Evolutionary conservation across 2,888 invertebrate genomes (phyloP), one percentile per base, ranked within the genome.

Genomic region (Steinernema carpocapsae): DNA sequence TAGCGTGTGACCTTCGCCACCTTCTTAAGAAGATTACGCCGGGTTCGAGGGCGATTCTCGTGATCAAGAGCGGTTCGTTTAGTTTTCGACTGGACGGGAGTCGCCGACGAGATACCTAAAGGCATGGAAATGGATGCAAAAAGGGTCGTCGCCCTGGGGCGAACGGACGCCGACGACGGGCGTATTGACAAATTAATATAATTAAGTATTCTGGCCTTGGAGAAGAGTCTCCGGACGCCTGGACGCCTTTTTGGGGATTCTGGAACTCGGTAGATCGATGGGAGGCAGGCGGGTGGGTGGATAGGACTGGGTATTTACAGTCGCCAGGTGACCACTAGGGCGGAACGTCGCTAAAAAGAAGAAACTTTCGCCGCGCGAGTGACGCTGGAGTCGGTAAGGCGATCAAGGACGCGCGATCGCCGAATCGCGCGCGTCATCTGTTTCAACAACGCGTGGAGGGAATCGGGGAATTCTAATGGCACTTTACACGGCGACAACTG

Each of bases 171-270:
- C 56, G 64, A 26, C 17, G 48, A 14, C 48, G 48, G 48, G 64
- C 64, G 17, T 64, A 64, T 64, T 64, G 64, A 64, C 64, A 64
- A 64, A 64, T 64, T 64, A 64, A 64, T 64, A 26, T 64, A 64
- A 64, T 64, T 64, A 64, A 64, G 64, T 64, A 64, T 64, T 64
- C 64, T 29, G 37, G 37, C 64, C 29, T 29, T 7, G 64, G 52
- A 17, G 48, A 48, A 48, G 48, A 48, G 48, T 14, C 43, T 43
- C 43, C 10, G 43, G 14, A 14, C 14, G 43, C n/a, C n/a, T 14
- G 48, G 14, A 14, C 48, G 48, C 48, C 37, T 37, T 37, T 37
- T 37, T 37, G 37, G 10, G 37, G 37, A 37, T 37, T 37, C 37
- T 37, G 37, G 37, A 37, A 37, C 37, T 37, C 37, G 37, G 37